Base-by-base conservation (phyloP, 2,888 invertebrate genomes). In the Podotricha telesiphe region DNA sequence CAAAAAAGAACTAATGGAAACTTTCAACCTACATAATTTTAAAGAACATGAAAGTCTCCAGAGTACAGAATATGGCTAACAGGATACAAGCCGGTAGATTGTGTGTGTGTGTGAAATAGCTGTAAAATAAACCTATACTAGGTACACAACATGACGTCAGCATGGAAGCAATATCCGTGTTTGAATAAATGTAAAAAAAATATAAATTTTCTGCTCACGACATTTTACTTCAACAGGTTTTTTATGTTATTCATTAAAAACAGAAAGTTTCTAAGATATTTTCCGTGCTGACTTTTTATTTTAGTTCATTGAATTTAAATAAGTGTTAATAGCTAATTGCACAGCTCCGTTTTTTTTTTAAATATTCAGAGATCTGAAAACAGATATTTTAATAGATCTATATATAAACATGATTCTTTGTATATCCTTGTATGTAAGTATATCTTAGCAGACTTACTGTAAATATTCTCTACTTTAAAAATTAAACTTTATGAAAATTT, bases 181-280 rank as follows among this genome's bases (percentile, higher is more conserved):
- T 37, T 17, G 6, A 37, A 55, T 55, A 11, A 13, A 37, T 17
- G 42, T 42, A 42, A 42, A 42, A 42, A 42, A 42, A 2, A 13
- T 42, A 1, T 2, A 42, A 42, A 13, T 3, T 42, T 42, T 11
- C 42, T 37, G 6, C 55, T 55, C 55, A 55, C 34, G 34, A 37
- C 3, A 34, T 34, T 34, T 34, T 42, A 42, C 37, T 37, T 53
- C 5, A 34, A 34, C 55, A 37, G 6, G 34, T 55, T 55, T 55
- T 37, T 17, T 55, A 37, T 17, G 34, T 55, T 28, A 11, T 17
- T 37, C 17, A 37, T 37, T 55, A 55, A 55, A 13, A 55, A 37
- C 34, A 55, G 55, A 34, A 55, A 55, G 11, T 28, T 34, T 55
- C 42, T 55, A 17, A 55, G 17, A 37, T 37, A 55, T 55, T 55